Base-by-base conservation (phyloP, 2,113 vertebrate genomes). In the Vombatus ursinus region DNA sequence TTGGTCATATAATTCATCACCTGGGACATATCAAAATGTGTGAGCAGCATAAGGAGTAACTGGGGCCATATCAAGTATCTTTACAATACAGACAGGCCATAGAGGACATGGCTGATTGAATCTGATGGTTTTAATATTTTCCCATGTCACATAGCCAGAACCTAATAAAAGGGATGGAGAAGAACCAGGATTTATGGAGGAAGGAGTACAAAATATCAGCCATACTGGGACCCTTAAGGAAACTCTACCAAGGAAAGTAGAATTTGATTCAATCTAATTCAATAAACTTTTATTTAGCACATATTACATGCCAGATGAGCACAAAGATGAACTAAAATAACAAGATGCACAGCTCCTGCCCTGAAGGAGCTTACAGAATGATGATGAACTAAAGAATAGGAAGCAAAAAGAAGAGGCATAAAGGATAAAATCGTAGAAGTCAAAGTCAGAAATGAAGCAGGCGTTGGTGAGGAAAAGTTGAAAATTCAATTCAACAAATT, bases 71-170 rank as follows among this genome's bases (percentile, higher is more conserved):
- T 23, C 47, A 53, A 14, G 0, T 24, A 68, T 89, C 89, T 91
- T 96, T 24, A 54, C 14, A 90, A 50, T n/a, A 92, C 31, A 8
- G 90, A 54, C 52, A 93, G 92, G 91, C 44, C 93, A 68, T 84
- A 90, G 90, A 90, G 26, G 50, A 2, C 1, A 25, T 25, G 49
- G 28, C 23, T 3, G 9, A 61, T 14, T 8, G n/a, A 52, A 52
- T 28, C 49, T n/a, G n/a, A 92, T 22, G 0, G n/a, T 0, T 14
- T 22, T 22, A 28, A 93, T 49, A 49, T 90, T 91, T 89, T 19
- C 31, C 12, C 68, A 84, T 23, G 19, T 84, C 68, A 84, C 19
- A 84, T 23, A 84, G 68, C 16, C n/a, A 84, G n/a, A 84, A 84
- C 19, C n/a, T 44, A 84, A 84, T 84, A 84, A 84, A 84, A 84